Evolutionary conservation across 2,113 vertebrate genomes (phyloP).

Genomic region (Campylomormyrus numenius): DNA sequence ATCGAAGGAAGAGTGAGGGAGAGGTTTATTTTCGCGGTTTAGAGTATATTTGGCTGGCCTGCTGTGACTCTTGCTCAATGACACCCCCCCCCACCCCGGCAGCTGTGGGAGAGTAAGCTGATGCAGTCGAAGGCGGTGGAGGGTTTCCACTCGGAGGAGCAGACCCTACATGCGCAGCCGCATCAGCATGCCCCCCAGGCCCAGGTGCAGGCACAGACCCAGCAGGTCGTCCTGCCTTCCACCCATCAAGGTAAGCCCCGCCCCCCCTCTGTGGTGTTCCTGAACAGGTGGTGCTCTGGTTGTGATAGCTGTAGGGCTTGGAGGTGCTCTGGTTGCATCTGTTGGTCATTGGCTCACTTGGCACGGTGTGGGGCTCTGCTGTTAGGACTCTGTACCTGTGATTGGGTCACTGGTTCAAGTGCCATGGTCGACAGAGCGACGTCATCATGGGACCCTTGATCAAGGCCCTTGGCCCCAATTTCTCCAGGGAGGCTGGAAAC

Average conservation of each 20-base stretch:
- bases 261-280: constrained; percentile 29
- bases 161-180: constrained; percentile 74
- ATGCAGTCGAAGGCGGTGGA: constrained; percentile 97
- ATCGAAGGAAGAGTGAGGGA: not conserved
- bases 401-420: not conserved
- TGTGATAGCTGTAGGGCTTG: not conserved
- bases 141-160: constrained; percentile 94
- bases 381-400: not conserved
- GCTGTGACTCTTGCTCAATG: not conserved
- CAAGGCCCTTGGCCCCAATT: not conserved
- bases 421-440: not conserved
- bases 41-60: not conserved
- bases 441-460: not conserved
- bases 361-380: not conserved
- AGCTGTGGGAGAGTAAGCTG: constrained; percentile 98
- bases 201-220: constrained; percentile 55
- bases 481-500: not conserved
- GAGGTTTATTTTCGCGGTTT: not conserved
- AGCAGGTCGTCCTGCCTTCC: constrained; percentile 81
- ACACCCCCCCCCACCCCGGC: not conserved
- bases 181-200: constrained; percentile 69
- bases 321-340: not conserved
- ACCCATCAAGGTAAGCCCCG: constrained; percentile 77
- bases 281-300: not conserved
- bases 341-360: not conserved